Evolutionary conservation across 2,888 invertebrate genomes (phyloP), one percentile per base, ranked within the genome.

Genomic region (Heliconius ismenius): DNA sequence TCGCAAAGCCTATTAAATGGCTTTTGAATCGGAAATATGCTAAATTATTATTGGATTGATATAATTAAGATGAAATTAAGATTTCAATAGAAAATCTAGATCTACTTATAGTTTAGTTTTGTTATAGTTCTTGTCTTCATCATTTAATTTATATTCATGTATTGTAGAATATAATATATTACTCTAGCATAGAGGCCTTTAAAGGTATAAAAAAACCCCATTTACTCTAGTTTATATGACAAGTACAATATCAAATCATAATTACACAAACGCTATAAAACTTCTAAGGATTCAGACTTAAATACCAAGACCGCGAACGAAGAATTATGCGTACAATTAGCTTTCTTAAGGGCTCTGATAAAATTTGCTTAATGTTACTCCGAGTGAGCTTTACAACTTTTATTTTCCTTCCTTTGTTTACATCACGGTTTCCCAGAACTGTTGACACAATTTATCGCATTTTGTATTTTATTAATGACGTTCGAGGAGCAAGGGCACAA

Each of bases 1-100:
- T 49, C 26, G 39, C 39, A 62, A 62, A 73, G 62, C 39, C 73
- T 39, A 62, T 26, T 62, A 73, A 73, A 73, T 73, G 36, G 39
- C 15, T 39, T 62, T 73, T 73, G 62, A 39, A 32, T 73, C 24
- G 72, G 24, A 73, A 73, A 73, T 73, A 62, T 39, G 60, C 60
- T 72, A 60, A 72, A 62, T 73, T 73, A 60, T 11, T 36, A 39
- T 62, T 62, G 26, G 24, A 62, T 62, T 28, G 39, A 73, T 15
- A 39, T 62, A 54, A 70, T 54, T 54, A 54, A 70, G 21, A 39
- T 62, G 11, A 26, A 62, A 62, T 39, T 73, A 18, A 60, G 43
- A 18, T 39, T 39, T 32, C 2, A 26, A 11, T 15, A 15, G 28
- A 15, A 68, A 49, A 68, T 26, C 21, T 68, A 28, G 10, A 49